Evolutionary conservation across 2,113 vertebrate species (phyloP), one percentile per base, ranked within the genome.

Genomic region (Stictonetta naevosa): DNA sequence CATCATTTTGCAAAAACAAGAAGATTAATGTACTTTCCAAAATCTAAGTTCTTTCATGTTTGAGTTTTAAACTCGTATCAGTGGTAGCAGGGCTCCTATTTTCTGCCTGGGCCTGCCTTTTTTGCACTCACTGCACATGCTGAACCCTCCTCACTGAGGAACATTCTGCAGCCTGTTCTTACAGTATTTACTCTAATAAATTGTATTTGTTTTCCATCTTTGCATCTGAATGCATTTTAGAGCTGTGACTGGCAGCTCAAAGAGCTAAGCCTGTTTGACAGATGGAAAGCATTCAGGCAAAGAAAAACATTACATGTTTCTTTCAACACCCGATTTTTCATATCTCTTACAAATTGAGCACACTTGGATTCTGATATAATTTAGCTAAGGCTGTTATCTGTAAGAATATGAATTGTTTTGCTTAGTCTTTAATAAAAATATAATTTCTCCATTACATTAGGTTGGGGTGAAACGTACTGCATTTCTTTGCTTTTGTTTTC

Each of bases 141-240:
- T 29, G 44, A 77, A 48, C 28, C 66, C 95, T 76, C 76, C 84
- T 75, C 53, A 6, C 31, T 50, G 64, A 86, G 92, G 75, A 86
- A 46, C 83, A 18, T 88, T 92, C 94, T 75, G 46, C 95, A 96
- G 52, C 82, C 86, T 62, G 14, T 67, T 95, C 60, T 76, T 95
- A 63, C 58, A 77, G 83, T 55, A 79, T 66, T 86, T 53, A 48
- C 76, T 74, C 42, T 44, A 46, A 90, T 46, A 52, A 72, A 86
- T 89, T 64, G 52, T 59, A 75, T 91, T 95, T 87, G 53, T 75
- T 87, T 86, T 79, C 66, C 62, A 17, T 59, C 80, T 84, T 62
- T 84, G 86, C 26, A 23, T 82, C 52, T 21, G 60, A 88, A 48
- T 66, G 69, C 38, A 26, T 34, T 89, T 93, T 86, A 78, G 86